Evolutionary conservation across 2,797 vertebrate genomes (phyloP).

Genomic region (Mus caroli): DNA sequence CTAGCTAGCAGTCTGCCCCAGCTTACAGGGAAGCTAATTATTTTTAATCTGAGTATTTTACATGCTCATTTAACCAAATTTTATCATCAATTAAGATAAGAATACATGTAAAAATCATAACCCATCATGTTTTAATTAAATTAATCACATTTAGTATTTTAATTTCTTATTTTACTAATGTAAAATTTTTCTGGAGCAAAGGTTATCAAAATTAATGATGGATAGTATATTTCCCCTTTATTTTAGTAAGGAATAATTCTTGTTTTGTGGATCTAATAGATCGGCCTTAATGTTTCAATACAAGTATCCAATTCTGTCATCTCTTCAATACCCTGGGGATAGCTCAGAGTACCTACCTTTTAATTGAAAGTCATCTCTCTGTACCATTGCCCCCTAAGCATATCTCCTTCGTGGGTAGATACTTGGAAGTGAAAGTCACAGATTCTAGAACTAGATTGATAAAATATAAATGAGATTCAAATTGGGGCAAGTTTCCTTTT

Average conservation of each 20-base stretch:
- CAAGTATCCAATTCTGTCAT: neutral
- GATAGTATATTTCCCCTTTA: neutral
- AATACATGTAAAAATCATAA: neutral
- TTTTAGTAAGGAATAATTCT: neutral
- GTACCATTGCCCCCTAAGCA: rapidly evolving
- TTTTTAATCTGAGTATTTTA: neutral
- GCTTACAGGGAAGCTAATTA: neutral
- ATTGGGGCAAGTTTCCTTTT: neutral
- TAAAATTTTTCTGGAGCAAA: neutral
- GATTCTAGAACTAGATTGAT: neutral
- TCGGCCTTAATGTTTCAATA: neutral
- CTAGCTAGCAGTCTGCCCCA: too few species aligned
- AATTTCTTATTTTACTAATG: neutral
- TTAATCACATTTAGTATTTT: neutral
- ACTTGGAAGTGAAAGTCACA: rapidly evolving
- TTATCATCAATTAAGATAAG: neutral
- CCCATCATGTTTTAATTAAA: neutral
- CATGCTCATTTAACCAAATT: neutral
- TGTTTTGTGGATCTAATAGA: neutral
- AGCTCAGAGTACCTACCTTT: neutral
- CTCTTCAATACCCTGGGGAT: neutral
- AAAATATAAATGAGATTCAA: neutral
- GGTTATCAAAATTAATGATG: neutral
- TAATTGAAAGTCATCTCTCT: neutral
- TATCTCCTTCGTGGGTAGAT: rapidly evolving